Conservation (phyloP, 2,888 invertebrate genomes). For the Tuta absoluta region DNA sequence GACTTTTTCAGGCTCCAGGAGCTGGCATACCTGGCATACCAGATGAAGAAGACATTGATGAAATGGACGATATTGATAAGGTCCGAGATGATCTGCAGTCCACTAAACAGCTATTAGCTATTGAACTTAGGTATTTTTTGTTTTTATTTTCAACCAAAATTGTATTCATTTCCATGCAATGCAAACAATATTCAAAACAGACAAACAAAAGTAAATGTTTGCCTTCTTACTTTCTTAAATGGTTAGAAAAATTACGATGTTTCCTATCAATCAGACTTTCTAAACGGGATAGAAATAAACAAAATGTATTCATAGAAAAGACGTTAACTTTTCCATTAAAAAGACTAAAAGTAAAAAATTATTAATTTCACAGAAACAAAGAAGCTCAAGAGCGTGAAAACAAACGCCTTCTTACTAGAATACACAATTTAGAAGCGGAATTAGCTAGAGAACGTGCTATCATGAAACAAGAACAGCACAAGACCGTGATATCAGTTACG, state of each 20-base stretch:
- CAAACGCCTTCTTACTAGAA: conserved; percentile 88
- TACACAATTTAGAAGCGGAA: conserved; percentile 91
- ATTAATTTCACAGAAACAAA: conserved; percentile 83
- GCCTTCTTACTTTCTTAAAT: no score
- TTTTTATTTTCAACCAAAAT: neutral
- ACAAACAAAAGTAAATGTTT: no score
- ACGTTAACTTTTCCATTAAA: neutral
- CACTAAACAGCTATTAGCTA: conserved; percentile 93
- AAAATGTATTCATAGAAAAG: no score
- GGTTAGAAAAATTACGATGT: no score
- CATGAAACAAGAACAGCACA: conserved; percentile 76
- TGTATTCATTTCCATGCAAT: no score
- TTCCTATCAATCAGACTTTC: no score
- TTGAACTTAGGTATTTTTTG: conserved; percentile 83
- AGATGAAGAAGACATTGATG: conserved; percentile 88
- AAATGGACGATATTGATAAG: conserved; percentile 95
- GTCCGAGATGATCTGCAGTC: conserved; percentile 95
- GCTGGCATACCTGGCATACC: conserved; percentile 42
- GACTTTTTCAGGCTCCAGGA: conserved; percentile 44
- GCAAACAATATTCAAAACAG: no score
- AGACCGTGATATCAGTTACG: conserved; percentile 77
- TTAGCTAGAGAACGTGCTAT: conserved; percentile 86
- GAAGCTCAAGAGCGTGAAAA: conserved; percentile 93
- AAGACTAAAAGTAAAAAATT: neutral
- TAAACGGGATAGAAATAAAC: no score